A percentile compares a stretch with the other conserved stretches of the same genome.
These are phyloP conservation scores for Pao palembangensis DNA, from an alignment of 2,113 vertebrate species.

Conservation along the genomic window DNA sequence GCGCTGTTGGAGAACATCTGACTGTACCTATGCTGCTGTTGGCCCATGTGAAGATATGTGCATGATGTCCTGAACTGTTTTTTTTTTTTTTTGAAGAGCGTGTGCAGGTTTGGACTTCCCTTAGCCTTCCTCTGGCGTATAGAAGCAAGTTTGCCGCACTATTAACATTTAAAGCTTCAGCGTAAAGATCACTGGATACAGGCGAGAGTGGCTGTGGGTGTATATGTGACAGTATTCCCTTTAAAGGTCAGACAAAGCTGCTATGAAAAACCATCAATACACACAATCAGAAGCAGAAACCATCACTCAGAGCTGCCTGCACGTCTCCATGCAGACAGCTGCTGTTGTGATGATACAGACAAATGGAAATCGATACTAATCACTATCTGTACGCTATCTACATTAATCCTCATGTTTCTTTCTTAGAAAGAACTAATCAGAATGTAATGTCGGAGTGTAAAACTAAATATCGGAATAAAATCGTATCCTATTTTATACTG, in stretches of 20 bases:
- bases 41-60: conserved; percentile 8
- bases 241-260: conserved; percentile 56
- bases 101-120: conserved; percentile 11
- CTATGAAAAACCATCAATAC: conserved; percentile 31
- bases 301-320: not conserved
- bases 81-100: not conserved
- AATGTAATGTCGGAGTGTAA: no score
- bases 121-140: conserved; percentile 39
- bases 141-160: conserved; percentile 48
- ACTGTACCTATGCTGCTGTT: conserved; percentile 65
- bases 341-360: no score
- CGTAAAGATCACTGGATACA: conserved; percentile 69
- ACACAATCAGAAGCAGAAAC: conserved; percentile 5
- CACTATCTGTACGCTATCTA: no score
- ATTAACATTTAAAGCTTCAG: conserved; percentile 68
- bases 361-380: no score
- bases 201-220: conserved; percentile 34
- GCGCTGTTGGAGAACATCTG: conserved; percentile 60
- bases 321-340: conserved; percentile 10
- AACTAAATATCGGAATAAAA: no score
- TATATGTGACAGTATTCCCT: conserved; percentile 29
- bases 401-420: no score
- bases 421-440: no score
- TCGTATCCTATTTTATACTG: no score
- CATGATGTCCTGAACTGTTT: conserved; percentile 5